Conservation (phyloP, 2,888 invertebrate genomes). For the Oscheius sp. region DNA sequence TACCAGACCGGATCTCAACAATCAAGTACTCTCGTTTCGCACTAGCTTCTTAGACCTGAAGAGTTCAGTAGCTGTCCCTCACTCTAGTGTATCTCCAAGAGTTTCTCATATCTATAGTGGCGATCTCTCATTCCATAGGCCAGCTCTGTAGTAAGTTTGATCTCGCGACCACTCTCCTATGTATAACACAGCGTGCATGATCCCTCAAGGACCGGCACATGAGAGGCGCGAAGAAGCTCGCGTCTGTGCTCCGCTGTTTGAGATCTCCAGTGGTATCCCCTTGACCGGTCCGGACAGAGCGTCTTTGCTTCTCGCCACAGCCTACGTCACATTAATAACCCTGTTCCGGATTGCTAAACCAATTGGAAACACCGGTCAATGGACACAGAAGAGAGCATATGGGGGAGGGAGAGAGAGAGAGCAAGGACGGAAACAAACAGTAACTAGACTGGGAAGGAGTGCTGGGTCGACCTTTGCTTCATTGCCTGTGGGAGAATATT, state of each 20-base stretch:
- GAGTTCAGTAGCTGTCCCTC: too few relatives aligned
- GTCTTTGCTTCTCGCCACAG: neutral
- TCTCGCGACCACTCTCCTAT: too few relatives aligned
- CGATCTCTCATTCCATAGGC: neutral
- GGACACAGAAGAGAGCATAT: neutral
- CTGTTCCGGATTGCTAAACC: neutral
- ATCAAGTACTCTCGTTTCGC: too few relatives aligned
- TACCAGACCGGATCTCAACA: too few relatives aligned
- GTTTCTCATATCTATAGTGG: neutral
- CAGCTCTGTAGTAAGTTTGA: too few relatives aligned
- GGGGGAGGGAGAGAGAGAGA: neutral
- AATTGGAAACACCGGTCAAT: neutral
- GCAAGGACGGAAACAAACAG: constrained; percentile 9
- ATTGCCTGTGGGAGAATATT: too few relatives aligned
- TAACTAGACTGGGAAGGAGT: constrained; percentile 1
- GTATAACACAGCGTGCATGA: constrained; percentile 19
- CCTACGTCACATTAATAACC: neutral
- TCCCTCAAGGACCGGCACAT: constrained; percentile 22
- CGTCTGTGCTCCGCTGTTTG: constrained; percentile 26
- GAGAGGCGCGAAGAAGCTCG: constrained; percentile 34
- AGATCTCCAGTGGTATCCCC: constrained; percentile 17
- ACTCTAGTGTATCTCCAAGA: too few relatives aligned
- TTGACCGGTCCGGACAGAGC: constrained; percentile 23
- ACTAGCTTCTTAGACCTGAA: too few relatives aligned
- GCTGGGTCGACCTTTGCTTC: too few relatives aligned